Conservation (phyloP, 35 echinoderm and acorn worm species). For the Lytechinus variegatus region DNA sequence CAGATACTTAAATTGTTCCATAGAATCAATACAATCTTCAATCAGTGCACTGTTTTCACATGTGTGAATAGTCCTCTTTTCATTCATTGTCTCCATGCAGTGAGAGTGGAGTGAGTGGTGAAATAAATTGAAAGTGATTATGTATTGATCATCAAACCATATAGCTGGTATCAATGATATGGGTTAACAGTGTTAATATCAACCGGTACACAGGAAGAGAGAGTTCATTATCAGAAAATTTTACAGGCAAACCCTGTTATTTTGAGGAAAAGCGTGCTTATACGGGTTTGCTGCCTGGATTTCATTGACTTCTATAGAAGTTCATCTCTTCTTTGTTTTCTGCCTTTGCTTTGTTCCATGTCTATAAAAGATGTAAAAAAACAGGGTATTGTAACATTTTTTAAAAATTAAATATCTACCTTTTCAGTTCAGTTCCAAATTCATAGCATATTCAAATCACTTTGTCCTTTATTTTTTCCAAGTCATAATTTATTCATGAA, state of each 20-base stretch:
- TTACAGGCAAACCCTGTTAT: neutral
- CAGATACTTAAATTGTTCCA: neutral
- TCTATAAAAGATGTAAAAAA: too few relatives aligned
- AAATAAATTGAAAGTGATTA: constrained; percentile 15
- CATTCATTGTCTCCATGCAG: neutral
- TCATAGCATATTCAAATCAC: too few relatives aligned
- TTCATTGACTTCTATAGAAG: too few relatives aligned
- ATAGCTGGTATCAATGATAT: neutral
- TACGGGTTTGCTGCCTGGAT: too few relatives aligned
- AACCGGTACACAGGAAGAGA: neutral
- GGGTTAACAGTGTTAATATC: neutral
- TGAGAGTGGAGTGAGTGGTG: neutral
- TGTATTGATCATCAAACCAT: neutral
- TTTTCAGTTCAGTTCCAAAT: too few relatives aligned
- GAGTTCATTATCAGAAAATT: neutral
- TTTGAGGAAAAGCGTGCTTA: neutral
- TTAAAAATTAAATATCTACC: too few relatives aligned
- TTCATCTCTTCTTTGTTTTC: too few relatives aligned
- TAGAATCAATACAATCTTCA: neutral
- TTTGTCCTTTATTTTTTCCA: too few relatives aligned
- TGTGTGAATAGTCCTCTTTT: neutral
- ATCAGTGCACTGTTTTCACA: neutral
- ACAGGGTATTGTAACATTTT: too few relatives aligned
- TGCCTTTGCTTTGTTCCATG: too few relatives aligned
- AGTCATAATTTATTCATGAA: too few relatives aligned